Percentiles rank a stretch among this genome's conserved stretches.
These are phyloP conservation scores for Eulacestoma nigropectus DNA, from an alignment of 2,113 vertebrate species.

Conservation along the genomic window DNA sequence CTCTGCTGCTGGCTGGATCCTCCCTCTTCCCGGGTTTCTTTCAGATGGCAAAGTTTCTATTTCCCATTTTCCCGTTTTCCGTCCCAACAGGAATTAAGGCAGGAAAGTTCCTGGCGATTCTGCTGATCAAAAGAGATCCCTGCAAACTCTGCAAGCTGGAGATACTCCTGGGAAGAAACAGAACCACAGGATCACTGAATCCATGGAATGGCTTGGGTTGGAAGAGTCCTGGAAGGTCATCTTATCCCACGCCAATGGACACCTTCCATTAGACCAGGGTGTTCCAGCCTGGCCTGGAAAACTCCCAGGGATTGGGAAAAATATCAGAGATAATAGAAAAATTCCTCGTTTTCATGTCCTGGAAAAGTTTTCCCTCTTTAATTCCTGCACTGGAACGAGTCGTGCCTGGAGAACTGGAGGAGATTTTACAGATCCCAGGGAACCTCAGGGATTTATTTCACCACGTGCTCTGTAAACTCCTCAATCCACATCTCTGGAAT, in stretches of 20 bases:
- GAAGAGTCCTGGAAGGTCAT: not conserved
- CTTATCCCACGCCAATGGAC: not conserved
- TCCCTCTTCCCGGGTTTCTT: not conserved
- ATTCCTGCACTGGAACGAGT: not conserved
- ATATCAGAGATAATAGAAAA: not conserved
- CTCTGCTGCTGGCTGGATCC: accelerated
- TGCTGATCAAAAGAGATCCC: not conserved
- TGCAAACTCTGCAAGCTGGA: not conserved
- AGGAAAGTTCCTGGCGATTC: not conserved
- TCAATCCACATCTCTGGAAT: accelerated
- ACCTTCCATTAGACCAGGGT: too few relatives aligned
- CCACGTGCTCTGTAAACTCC: accelerated
- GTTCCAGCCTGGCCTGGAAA: not conserved
- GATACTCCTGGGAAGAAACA: not conserved
- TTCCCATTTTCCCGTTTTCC: not conserved
- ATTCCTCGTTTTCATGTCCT: not conserved
- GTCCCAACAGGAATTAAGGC: not conserved
- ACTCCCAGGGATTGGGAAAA: not conserved
- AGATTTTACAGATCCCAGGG: not conserved
- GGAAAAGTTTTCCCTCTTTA: not conserved
- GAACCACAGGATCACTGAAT: not conserved
- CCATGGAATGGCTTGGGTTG: not conserved
- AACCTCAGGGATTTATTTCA: not conserved
- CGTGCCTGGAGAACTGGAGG: accelerated
- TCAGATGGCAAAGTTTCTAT: not conserved